These are phyloP conservation scores for Chromis chromis DNA, from an alignment of 2,797 vertebrate species.

Conservation along the genomic window DNA sequence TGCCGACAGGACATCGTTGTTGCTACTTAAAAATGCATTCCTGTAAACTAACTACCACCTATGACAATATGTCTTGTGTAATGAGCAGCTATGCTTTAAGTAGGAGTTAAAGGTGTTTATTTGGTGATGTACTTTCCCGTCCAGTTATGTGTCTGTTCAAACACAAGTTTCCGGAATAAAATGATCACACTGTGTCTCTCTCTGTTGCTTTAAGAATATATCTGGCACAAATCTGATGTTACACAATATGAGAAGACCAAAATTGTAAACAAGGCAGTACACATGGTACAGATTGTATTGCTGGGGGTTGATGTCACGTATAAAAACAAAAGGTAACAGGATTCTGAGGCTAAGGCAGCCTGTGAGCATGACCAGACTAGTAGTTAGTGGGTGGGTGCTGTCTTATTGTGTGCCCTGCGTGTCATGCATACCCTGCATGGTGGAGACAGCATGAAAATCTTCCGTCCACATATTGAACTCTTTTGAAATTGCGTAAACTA, in stretches of 20 bases:
- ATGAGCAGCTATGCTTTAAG: too few relatives aligned
- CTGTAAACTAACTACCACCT: too few relatives aligned
- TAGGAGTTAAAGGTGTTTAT: background rate
- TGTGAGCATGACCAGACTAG: conserved; percentile 21
- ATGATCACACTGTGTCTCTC: conserved; percentile 3
- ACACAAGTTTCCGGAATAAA: conserved; percentile 9
- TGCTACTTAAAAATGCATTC: too few relatives aligned
- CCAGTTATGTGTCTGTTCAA: conserved; percentile 15
- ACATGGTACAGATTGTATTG: conserved; percentile 52
- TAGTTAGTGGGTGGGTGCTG: conserved; percentile 4
- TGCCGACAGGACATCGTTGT: too few relatives aligned
- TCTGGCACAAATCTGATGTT: conserved; percentile 29
- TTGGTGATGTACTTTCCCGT: conserved; percentile 9
- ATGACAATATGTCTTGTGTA: too few relatives aligned
- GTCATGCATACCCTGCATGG: background rate
- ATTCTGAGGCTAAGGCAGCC: background rate
- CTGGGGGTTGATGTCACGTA: conserved; percentile 13
- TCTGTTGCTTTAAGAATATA: conserved; percentile 10
- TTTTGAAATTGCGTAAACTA: too few relatives aligned
- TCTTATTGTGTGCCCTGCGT: background rate
- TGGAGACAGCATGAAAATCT: background rate
- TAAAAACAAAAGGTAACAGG: conserved; percentile 3
- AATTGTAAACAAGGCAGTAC: conserved; percentile 37
- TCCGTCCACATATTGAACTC: too few relatives aligned
- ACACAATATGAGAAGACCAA: conserved; percentile 33